Conservation (phyloP, 2,888 invertebrate genomes). For the Pharmacophagus antenor region DNA sequence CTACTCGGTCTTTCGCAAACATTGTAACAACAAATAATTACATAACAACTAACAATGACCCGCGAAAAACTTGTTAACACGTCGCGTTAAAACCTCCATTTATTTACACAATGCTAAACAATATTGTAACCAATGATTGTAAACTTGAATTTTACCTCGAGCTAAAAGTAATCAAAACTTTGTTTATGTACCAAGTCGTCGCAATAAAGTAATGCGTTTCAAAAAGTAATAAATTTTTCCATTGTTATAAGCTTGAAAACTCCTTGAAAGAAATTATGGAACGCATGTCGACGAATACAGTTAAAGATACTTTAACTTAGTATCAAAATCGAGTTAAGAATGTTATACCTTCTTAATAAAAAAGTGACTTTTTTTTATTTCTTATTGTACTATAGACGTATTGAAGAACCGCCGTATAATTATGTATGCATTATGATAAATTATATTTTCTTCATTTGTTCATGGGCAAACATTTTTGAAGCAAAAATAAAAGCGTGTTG, state of each 20-base stretch:
- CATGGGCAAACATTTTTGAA: too few species aligned
- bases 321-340: background rate
- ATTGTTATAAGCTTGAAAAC: constrained; percentile 11
- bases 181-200: constrained; percentile 22
- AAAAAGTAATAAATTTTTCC: constrained; percentile 22
- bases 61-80: constrained; percentile 23
- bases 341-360: too few species aligned
- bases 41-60: constrained; percentile 5
- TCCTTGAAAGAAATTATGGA: background rate
- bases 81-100: constrained; percentile 15
- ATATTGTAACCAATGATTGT: constrained; percentile 26
- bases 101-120: constrained; percentile 9
- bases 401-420: too few species aligned
- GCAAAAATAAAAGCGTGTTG: too few species aligned
- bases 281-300: background rate
- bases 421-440: too few species aligned
- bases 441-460: too few species aligned
- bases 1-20: background rate
- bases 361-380: too few species aligned
- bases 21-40: background rate
- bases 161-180: constrained; percentile 28
- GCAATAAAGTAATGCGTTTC: constrained; percentile 17
- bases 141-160: constrained; percentile 20
- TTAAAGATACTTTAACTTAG: background rate
- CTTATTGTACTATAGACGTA: too few species aligned